Base-by-base conservation (phyloP, 2,113 vertebrate species). In the Mus spicilegus region DNA sequence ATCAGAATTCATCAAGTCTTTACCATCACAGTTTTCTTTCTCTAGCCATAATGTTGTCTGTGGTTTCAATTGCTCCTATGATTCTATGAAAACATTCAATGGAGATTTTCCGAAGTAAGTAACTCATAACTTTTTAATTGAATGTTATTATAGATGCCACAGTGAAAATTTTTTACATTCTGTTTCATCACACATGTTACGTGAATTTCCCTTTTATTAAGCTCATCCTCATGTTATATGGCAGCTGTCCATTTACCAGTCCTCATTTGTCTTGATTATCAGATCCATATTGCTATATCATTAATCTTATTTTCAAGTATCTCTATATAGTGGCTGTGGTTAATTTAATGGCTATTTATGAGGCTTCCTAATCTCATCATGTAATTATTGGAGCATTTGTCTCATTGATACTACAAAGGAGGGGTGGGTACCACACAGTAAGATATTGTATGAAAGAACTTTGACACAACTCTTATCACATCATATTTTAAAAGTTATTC, bases 1-100 rank as follows among this genome's bases (percentile, higher is more conserved):
- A 89, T 39, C 8, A 51, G 54, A 13, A 0, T 56, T 89, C 14
- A 28, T n/a, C n/a, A 51, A 46, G 65, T 30, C 56, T 39, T n/a
- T 89, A 26, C 20, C 56, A 67, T 89, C 24, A 84, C 4, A n/a
- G 58, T 2, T 46, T 1, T 87, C 13, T 7, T 22, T 54, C 28
- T 7, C 5, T 1, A 49, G 22, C 2, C 11, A 42, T 4, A 39
- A 5, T 42, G 20, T 19, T 33, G n/a, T 73, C 22, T 36, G 0
- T 67, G 42, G 19, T 20, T 58, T 78, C 49, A 56, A 17, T 28
- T 80, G 70, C 14, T 33, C 61, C 9, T 58, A 7, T 33, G 81
- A 9, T 69, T 63, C 10, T 20, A 46, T 36, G 13, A 58, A 80
- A 77, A 33, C 8, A n/a, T 61, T 58, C 13, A 49, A n/a, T 36